phyloP scores from a whole-genome alignment of 2,797 vertebrate genomes.

The Anas flavirostris region DNA sequence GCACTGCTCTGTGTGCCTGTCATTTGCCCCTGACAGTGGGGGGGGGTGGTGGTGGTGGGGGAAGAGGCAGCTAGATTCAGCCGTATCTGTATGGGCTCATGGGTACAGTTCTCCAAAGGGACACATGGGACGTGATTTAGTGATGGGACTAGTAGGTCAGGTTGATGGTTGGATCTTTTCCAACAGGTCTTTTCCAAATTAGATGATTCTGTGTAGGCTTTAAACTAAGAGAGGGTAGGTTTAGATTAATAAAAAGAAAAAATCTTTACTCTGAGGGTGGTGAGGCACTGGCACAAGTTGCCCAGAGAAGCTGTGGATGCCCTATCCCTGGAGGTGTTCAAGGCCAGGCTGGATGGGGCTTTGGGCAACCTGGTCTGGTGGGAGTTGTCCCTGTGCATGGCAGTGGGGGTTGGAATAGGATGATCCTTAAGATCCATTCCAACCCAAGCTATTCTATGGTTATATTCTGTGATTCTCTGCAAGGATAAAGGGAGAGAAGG shows the following conservation, averaged over 20 bases:
- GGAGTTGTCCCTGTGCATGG: too few species aligned
- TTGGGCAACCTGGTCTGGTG: too few species aligned
- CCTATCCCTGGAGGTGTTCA: too few species aligned
- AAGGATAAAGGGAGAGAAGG: rapidly evolving
- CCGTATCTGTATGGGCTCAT: neutral
- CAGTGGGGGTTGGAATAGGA: too few species aligned
- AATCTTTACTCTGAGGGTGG: too few species aligned
- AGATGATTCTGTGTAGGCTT: too few species aligned
- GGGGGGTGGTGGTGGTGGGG: neutral
- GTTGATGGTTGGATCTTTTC: neutral
- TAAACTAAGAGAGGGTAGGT: too few species aligned
- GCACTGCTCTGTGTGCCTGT: rapidly evolving
- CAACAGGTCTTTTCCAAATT: neutral
- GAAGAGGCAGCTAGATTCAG: neutral
- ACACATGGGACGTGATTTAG: neutral
- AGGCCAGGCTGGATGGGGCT: too few species aligned
- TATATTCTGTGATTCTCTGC: neutral
- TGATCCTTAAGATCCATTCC: neutral
- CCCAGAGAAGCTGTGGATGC: too few species aligned
- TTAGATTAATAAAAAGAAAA: too few species aligned
- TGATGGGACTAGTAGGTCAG: neutral
- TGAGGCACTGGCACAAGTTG: too few species aligned
- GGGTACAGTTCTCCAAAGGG: neutral
- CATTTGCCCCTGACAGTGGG: neutral
- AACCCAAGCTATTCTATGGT: neutral